Evolutionary conservation across 1,140 invertebrate genomes (phyloP), one percentile per base, ranked within the genome.

Genomic region (Drosophila mojavensis): DNA sequence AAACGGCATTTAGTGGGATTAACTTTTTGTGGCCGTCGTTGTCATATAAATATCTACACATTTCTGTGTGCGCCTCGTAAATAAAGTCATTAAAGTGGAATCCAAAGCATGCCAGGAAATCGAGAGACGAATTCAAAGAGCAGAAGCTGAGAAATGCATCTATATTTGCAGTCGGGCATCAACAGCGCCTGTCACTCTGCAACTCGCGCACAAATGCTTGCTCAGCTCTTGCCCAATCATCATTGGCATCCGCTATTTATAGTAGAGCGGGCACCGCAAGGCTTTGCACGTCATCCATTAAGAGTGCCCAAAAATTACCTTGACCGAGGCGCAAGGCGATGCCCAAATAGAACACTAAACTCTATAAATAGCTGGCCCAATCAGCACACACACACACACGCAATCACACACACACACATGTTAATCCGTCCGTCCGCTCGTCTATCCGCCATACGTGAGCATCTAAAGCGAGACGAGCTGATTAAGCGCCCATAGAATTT

Each of bases 1-100:
- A 81, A 88, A 75, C 80, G 80, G 84, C 84, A 89, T 88, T 88
- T 83, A 88, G 84, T 73, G 74, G 80, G 84, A 88, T 88, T 88
- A 89, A 88, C 84, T 88, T 88, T 89, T 83, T 89, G 84, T 88
- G 84, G 84, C 80, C 84, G 74, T 68, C 77, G 68, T 76, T 79
- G 77, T 62, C 74, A 80, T 75, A 78, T 66, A 76, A 76, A 78
- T 71, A 78, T 71, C 68, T 86, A 67, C 58, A 78, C 77, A 73
- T 80, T 33, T 47, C 69, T 61, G 43, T 73, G 77, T 53, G 76
- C 74, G 81, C 67, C 84, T 73, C 84, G 88, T 88, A 88, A 88
- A 88, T 88, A 89, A 88, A 88, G 62, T 67, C 84, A 86, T 86
- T 86, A 89, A 86, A 82, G 45, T 74, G 84, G 76, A 74, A 80